Percentiles rank a stretch among this genome's conserved stretches.
These are phyloP conservation scores for Pherbina coryleti DNA, from an alignment of 2,888 invertebrate species.

Conservation along the genomic window DNA sequence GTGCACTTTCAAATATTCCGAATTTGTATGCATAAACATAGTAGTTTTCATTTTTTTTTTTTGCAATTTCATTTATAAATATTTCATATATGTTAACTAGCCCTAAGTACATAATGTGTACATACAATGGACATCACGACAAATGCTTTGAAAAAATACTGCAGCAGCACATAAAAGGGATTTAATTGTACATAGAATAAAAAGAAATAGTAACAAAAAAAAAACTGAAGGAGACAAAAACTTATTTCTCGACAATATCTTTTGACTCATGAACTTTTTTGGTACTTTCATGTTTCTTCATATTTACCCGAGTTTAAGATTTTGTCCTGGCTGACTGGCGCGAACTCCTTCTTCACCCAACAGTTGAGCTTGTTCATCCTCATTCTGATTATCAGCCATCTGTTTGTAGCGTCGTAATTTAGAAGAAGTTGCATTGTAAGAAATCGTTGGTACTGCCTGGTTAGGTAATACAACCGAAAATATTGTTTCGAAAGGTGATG, in stretches of 20 bases:
- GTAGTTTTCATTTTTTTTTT: background rate
- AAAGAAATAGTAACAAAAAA: background rate
- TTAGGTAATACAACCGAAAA: constrained; percentile 73
- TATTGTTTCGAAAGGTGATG: constrained; percentile 39
- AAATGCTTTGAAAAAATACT: constrained; percentile 16
- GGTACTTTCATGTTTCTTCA: constrained; percentile 48
- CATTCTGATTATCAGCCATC: constrained; percentile 97
- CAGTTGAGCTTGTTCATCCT: constrained; percentile 95
- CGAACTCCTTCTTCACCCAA: constrained; percentile 96
- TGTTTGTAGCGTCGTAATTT: constrained; percentile 74
- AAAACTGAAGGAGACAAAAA: background rate
- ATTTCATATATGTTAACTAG: constrained; percentile 25
- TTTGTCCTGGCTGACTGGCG: constrained; percentile 84
- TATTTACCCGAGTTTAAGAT: constrained; percentile 97
- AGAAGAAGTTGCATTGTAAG: constrained; percentile 59
- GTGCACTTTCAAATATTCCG: constrained; percentile 53
- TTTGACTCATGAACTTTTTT: constrained; percentile 40
- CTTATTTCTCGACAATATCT: constrained; percentile 1
- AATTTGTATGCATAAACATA: constrained; percentile 25
- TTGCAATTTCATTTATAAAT: background rate
- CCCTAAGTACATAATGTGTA: constrained; percentile 33
- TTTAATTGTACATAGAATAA: background rate
- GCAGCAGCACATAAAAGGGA: constrained; percentile 14
- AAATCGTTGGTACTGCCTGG: constrained; percentile 75
- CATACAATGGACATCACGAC: constrained; percentile 28